phyloP scores from a whole-genome alignment of 2,113 vertebrate species.

The Odocoileus virginianus region DNA sequence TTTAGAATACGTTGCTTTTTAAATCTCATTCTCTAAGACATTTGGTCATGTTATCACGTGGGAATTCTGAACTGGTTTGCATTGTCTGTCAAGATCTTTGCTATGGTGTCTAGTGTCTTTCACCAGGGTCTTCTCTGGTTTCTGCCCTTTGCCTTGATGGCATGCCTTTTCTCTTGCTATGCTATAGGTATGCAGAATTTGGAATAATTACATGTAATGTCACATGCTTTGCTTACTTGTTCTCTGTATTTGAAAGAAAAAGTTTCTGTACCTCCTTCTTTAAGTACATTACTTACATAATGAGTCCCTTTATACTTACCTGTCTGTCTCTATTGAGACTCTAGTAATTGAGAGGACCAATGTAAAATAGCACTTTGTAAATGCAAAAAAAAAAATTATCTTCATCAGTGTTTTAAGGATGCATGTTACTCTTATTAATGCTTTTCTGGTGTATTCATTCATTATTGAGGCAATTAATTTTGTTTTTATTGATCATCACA shows the following conservation, averaged over 20 bases:
- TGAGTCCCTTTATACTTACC: background rate
- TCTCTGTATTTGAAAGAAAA: background rate
- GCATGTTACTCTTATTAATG: background rate
- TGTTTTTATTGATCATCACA: background rate
- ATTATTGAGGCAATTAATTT: background rate
- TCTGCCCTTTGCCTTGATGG: constrained; percentile 15
- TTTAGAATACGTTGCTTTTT: background rate
- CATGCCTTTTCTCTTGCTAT: background rate
- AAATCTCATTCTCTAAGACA: background rate
- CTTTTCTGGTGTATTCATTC: background rate
- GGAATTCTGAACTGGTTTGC: constrained; percentile 45
- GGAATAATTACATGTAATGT: background rate
- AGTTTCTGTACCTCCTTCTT: background rate
- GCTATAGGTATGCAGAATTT: background rate
- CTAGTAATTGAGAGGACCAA: background rate
- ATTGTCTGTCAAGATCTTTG: background rate
- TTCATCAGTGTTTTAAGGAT: background rate
- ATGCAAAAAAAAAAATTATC: background rate
- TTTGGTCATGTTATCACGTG: background rate
- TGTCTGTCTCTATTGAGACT: background rate
- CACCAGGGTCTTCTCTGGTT: background rate
- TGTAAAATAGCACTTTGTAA: background rate
- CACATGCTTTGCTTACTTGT: background rate
- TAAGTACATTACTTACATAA: background rate
- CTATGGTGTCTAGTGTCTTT: background rate